Evolutionary conservation across 2,113 vertebrate genomes (phyloP).

Genomic region (Istiophorus platypterus): DNA sequence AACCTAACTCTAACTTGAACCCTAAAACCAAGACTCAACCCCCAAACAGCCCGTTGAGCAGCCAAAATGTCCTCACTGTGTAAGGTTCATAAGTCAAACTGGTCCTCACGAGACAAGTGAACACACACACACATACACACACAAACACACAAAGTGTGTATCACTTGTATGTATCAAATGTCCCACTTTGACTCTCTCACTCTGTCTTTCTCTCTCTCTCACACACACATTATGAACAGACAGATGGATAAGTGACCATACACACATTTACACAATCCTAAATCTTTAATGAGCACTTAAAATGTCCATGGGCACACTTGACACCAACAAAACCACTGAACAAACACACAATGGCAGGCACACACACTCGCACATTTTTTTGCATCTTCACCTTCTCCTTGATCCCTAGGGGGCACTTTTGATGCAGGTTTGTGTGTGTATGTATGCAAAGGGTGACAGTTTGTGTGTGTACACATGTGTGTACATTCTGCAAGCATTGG

Average conservation of each 20-base stretch:
- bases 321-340: background rate
- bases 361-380: constrained; percentile 1
- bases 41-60: too few species aligned
- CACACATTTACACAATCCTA: background rate
- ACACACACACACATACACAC: too few species aligned
- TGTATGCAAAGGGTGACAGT: background rate
- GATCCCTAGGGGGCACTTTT: constrained; percentile 3
- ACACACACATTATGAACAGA: background rate
- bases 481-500: constrained; percentile 20
- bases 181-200: too few species aligned
- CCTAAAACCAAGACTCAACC: too few species aligned
- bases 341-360: background rate
- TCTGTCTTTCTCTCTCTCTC: background rate
- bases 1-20: too few species aligned
- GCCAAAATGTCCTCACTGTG: too few species aligned
- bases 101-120: too few species aligned
- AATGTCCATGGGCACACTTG: constrained; percentile 4
- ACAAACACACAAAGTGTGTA: too few species aligned
- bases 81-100: too few species aligned
- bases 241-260: constrained; percentile 5
- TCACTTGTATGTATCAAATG: too few species aligned
- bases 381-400: background rate
- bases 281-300: constrained; percentile 48
- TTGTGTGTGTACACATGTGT: constrained; percentile 2
- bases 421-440: background rate